phyloP scores from a whole-genome alignment of 2,113 vertebrate genomes.

The Myotis yumanensis region DNA sequence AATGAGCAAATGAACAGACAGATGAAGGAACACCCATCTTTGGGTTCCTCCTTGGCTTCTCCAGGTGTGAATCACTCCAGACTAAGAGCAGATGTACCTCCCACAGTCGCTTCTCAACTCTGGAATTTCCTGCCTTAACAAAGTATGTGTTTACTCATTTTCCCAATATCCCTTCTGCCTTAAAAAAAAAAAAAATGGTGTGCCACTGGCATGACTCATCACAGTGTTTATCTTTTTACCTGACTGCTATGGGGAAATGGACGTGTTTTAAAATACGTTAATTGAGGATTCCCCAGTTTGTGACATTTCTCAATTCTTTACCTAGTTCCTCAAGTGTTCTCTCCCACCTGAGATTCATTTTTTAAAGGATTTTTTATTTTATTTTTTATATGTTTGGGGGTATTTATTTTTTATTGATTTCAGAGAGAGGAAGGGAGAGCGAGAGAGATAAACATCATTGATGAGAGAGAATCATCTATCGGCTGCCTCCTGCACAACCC shows the following conservation, averaged over 20 bases:
- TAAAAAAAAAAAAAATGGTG: background rate
- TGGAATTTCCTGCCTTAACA: conserved; percentile 51
- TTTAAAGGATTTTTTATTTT: background rate
- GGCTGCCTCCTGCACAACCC: too few species aligned
- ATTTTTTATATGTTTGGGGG: too few species aligned
- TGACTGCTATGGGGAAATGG: background rate
- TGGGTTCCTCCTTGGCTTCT: background rate
- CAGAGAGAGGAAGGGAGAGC: too few species aligned
- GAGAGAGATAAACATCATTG: too few species aligned
- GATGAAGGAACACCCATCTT: background rate
- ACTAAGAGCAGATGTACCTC: background rate
- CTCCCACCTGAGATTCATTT: background rate
- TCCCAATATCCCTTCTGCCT: background rate
- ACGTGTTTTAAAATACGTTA: background rate
- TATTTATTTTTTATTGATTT: too few species aligned
- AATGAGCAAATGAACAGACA: background rate
- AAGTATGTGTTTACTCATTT: conserved; percentile 49
- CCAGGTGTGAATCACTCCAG: background rate
- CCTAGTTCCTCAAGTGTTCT: background rate
- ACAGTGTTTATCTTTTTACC: conserved; percentile 15
- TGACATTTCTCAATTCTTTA: conserved; percentile 32
- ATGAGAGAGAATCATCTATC: too few species aligned
- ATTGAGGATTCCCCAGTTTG: background rate
- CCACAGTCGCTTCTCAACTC: background rate
- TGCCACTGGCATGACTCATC: conserved; percentile 16